Conservation (phyloP, 2,888 invertebrate species). For the Dysmachus trigonus region DNA sequence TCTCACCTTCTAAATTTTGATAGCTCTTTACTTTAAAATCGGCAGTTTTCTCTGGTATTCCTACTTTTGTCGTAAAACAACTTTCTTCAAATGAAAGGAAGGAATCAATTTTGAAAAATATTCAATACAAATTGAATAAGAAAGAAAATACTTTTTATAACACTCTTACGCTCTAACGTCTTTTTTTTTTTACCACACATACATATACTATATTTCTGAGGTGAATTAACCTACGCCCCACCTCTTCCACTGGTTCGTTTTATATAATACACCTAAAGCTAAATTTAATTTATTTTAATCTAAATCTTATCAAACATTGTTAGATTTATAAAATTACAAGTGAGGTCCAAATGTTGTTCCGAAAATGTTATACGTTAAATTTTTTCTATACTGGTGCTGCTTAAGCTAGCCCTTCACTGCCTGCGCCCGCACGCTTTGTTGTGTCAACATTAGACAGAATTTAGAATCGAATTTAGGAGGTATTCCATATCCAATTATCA, state of each 20-base stretch:
- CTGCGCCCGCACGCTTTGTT: not conserved
- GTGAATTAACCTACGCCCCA: not conserved
- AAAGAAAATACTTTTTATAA: not conserved
- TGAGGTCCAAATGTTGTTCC: slow-evolving; percentile 50
- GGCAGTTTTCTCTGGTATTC: slow-evolving; percentile 44
- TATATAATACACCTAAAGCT: not conserved
- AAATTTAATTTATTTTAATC: slow-evolving; percentile 8
- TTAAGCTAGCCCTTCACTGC: not conserved
- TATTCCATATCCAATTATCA: slow-evolving; percentile 3
- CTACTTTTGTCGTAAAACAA: slow-evolving; percentile 4
- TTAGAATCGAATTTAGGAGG: not conserved
- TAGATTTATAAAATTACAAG: slow-evolving; percentile 37
- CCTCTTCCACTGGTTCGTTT: not conserved
- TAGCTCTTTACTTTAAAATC: slow-evolving; percentile 24
- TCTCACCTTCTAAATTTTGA: not conserved
- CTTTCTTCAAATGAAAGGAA: slow-evolving; percentile 11
- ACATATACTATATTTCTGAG: not conserved
- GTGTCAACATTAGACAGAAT: not conserved
- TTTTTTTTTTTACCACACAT: not conserved
- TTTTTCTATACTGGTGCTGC: not conserved
- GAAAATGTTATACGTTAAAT: slow-evolving; percentile 36
- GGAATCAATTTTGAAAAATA: not conserved
- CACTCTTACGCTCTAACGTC: not conserved
- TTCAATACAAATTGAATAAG: not conserved
- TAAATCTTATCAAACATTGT: not conserved